Percentiles rank a stretch among this genome's conserved stretches.
Evolutionary conservation across 2,113 vertebrate genomes (phyloP).

Genomic region (Xiphophorus hellerii): DNA sequence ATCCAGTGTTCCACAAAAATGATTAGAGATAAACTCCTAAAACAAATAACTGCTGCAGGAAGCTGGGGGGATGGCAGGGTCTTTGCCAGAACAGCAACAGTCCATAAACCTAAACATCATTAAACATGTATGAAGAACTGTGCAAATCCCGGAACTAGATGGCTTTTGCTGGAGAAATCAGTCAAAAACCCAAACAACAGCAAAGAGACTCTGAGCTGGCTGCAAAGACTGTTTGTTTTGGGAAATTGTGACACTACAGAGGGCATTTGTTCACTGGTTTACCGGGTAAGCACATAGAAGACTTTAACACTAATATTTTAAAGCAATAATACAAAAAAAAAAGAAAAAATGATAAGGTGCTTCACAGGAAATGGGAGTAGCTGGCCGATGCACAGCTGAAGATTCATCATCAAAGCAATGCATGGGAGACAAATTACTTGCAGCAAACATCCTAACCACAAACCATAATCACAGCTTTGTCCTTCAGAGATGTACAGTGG

Average conservation of each 20-base stretch:
- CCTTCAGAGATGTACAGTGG: slow-evolving; percentile 60
- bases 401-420: slow-evolving; percentile 41
- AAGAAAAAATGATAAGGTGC: not conserved
- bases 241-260: not conserved
- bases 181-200: not conserved
- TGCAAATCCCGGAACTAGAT: not conserved
- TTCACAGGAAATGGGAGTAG: not conserved
- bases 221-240: not conserved
- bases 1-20: not conserved
- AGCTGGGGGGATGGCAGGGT: not conserved
- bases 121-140: not conserved
- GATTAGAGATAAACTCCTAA: slow-evolving; percentile 1
- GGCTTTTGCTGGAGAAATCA: not conserved
- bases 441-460: slow-evolving; percentile 62
- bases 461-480: slow-evolving; percentile 70
- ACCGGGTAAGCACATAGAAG: not conserved
- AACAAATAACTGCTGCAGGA: not conserved
- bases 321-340: not conserved
- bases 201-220: not conserved
- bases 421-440: slow-evolving; percentile 63
- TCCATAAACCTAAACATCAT: not conserved
- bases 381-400: slow-evolving; percentile 18
- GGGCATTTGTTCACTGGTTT: not conserved
- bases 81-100: not conserved
- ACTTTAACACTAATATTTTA: not conserved